phyloP scores from a whole-genome alignment of 2,797 vertebrate species.

The Pempheris klunzingeri region DNA sequence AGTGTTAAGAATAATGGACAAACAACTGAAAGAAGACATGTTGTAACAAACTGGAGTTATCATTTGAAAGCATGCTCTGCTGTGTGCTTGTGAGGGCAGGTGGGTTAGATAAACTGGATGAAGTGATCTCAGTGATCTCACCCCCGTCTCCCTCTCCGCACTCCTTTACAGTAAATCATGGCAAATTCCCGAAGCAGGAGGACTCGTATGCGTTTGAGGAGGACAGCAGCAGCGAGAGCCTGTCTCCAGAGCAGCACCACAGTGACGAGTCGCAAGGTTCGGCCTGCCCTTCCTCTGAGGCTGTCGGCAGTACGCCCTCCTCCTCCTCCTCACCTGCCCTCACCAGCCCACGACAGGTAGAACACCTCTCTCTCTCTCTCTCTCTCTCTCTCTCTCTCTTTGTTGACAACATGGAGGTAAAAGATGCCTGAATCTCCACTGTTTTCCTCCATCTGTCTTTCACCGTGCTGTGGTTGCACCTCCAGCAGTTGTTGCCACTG shows the following conservation, averaged over 20 bases:
- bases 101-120: too few relatives aligned
- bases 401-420: too few relatives aligned
- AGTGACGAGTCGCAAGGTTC: conserved; percentile 90
- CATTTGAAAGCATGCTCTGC: background rate
- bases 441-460: background rate
- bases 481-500: background rate
- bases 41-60: background rate
- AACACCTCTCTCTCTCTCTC: background rate
- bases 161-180: conserved; percentile 87
- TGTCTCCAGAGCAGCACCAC: conserved; percentile 92
- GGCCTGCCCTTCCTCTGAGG: conserved; percentile 81
- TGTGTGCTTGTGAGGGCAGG: too few relatives aligned
- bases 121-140: background rate
- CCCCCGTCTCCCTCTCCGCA: conserved; percentile 22
- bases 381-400: background rate
- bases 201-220: conserved; percentile 96
- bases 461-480: background rate
- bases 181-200: conserved; percentile 89
- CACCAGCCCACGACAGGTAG: conserved; percentile 86
- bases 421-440: background rate
- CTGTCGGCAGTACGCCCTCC: conserved; percentile 80
- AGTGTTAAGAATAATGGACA: background rate
- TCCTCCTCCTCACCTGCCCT: conserved; percentile 80
- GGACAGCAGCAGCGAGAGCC: conserved; percentile 95
- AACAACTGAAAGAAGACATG: background rate